phyloP scores from a whole-genome alignment of 2,888 invertebrate species.

The Drosophila mulleri region DNA sequence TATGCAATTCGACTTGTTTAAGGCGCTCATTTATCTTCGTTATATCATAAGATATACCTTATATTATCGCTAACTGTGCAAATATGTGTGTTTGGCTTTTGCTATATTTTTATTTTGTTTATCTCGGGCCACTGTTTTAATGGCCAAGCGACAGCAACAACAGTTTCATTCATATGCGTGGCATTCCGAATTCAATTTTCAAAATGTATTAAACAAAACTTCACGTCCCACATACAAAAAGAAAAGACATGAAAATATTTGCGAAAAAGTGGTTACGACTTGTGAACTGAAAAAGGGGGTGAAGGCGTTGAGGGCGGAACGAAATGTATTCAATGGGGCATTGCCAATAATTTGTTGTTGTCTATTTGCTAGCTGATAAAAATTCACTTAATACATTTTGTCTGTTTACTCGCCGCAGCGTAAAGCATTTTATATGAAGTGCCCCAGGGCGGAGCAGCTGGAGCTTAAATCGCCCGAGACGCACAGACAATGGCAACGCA shows the following conservation, averaged over 20 bases:
- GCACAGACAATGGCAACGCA: slow-evolving; percentile 47
- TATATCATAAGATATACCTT: slow-evolving; percentile 20
- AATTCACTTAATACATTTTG: slow-evolving; percentile 73
- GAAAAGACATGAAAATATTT: slow-evolving; percentile 14
- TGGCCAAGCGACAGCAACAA: slow-evolving; percentile 48
- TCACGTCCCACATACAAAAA: slow-evolving; percentile 3
- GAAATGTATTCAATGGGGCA: slow-evolving; percentile 39
- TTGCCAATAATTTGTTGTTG: slow-evolving; percentile 70
- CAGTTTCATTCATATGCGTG: slow-evolving; percentile 63
- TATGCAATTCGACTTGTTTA: neutral
- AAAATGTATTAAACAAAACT: slow-evolving; percentile 45
- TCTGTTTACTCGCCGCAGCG: slow-evolving; percentile 56
- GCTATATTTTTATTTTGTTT: slow-evolving; percentile 53
- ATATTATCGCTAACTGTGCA: slow-evolving; percentile 27
- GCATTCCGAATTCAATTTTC: slow-evolving; percentile 66
- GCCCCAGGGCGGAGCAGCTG: slow-evolving; percentile 11
- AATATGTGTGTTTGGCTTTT: slow-evolving; percentile 40
- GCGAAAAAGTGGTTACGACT: slow-evolving; percentile 18
- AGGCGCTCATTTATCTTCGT: neutral
- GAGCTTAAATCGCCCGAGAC: slow-evolving; percentile 12
- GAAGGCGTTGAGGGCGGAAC: neutral
- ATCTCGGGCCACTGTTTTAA: slow-evolving; percentile 57
- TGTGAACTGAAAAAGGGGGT: neutral
- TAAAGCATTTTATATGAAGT: slow-evolving; percentile 25
- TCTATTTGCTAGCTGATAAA: slow-evolving; percentile 77